phyloP scores from a whole-genome alignment of 1,140 invertebrate species.

The Ceratina australensis region DNA sequence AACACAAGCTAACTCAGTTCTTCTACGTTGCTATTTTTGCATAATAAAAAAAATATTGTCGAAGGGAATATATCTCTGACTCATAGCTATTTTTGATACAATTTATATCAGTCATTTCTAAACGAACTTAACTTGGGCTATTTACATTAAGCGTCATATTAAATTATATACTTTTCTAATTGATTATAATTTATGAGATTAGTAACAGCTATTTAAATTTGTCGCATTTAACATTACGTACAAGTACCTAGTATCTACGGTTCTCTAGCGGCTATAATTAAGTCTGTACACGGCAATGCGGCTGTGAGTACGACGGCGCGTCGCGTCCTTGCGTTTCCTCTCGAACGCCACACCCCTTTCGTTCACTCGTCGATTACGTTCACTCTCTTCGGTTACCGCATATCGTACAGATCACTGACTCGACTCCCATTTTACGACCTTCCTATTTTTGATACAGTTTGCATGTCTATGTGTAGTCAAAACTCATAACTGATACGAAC shows the following conservation, averaged over 20 bases:
- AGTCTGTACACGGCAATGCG: constrained; percentile 21
- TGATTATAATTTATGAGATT: no score
- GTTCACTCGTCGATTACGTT: constrained; percentile 57
- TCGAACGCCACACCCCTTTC: constrained; percentile 61
- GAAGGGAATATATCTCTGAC: no score
- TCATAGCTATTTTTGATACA: no score
- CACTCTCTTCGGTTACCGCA: constrained; percentile 53
- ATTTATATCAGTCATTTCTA: no score
- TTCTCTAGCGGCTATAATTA: not conserved
- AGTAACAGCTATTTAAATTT: no score
- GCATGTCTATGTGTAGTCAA: no score
- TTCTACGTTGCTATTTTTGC: not conserved
- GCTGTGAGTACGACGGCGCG: not conserved
- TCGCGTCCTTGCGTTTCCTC: constrained; percentile 66
- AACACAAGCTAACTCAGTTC: not conserved
- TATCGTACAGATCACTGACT: constrained; percentile 32
- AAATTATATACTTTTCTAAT: no score
- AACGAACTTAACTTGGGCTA: no score
- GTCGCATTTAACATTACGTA: no score
- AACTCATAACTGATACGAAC: no score
- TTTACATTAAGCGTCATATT: no score
- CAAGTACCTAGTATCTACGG: not conserved
- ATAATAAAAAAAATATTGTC: no score
- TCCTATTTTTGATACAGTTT: not conserved
- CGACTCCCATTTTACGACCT: constrained; percentile 4